A percentile compares a stretch with the other conserved stretches of the same genome.
These are phyloP conservation scores for Paracanthobrama guichenoti DNA, from an alignment of 2,113 vertebrate species.

Conservation along the genomic window DNA sequence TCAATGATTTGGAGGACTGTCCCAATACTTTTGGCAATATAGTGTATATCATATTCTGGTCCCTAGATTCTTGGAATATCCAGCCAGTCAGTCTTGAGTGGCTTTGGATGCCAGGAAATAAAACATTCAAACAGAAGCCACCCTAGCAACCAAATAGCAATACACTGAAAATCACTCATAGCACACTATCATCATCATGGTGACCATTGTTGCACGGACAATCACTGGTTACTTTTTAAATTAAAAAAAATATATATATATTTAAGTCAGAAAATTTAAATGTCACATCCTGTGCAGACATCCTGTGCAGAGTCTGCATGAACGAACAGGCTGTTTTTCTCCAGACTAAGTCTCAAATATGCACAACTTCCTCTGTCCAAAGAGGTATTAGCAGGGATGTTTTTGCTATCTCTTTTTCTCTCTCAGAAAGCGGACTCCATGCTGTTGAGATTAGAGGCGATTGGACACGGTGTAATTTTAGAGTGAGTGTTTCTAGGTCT, in stretches of 20 bases:
- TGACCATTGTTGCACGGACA: background rate
- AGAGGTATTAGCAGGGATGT: constrained; percentile 15
- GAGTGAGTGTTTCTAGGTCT: constrained; percentile 17
- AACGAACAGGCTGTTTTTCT: constrained; percentile 4
- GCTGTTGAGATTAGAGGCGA: constrained; percentile 40
- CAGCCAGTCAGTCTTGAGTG: background rate
- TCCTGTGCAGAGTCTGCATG: background rate
- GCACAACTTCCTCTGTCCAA: background rate
- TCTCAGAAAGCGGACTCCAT: constrained; percentile 29
- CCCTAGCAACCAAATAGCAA: background rate
- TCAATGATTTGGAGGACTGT: too few species aligned
- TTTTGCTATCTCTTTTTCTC: constrained; percentile 9
- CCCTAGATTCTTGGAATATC: background rate
- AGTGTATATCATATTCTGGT: background rate
- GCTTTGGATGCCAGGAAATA: background rate
- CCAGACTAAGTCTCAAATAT: background rate
- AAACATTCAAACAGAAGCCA: background rate
- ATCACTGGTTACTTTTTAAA: background rate
- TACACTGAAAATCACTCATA: background rate
- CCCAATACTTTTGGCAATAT: too few species aligned
- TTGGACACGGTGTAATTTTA: constrained; percentile 41
- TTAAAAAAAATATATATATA: too few species aligned
- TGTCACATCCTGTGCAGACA: background rate
- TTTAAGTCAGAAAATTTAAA: background rate
- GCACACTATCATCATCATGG: background rate